Evolutionary conservation across 2,113 vertebrate species (phyloP), one percentile per base, ranked within the genome.

Genomic region (Myotis yumanensis): DNA sequence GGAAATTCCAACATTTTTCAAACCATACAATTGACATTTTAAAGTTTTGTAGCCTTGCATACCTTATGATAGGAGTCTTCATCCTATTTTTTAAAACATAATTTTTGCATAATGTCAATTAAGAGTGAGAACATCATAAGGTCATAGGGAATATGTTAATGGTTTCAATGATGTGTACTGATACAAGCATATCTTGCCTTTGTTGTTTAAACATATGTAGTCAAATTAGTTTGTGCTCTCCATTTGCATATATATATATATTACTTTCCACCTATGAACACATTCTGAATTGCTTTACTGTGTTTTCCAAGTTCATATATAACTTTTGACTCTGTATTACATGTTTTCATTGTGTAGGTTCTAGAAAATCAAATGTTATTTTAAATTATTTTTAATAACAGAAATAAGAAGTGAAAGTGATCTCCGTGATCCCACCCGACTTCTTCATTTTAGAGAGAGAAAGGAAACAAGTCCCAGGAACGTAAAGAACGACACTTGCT

Each of bases 1-100:
- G 94, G 94, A 79, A 91, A 93, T 90, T 84, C 54, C 87, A 92
- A 79, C 88, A 79, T 89, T 96, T 96, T 95, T 95, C 57, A 72
- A 91, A 96, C 9, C 18, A 12, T 11, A 37, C 43, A 46, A 43
- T 82, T 54, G 87, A 84, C 22, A 64, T 90, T 95, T 93, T 76
- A 79, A 79, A 93, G 66, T 81, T 93, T 92, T 89, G 7, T 77
- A 64, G 18, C 15, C 32, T 84, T 62, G 35, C 88, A 23, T 22
- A 62, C 30, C 10, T 35, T 51, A 72, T 66, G 25, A 87, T 86
- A 92, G 66, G n/a, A 68, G 15, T 72, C 40, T 69, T 79, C n/a
- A 69, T 92, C 87, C 96, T 96, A 22, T 84, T 95, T 97, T 57
- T 35, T 20, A 32, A 80, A 77, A 40, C 71, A 16, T 43, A 59